Conservation (phyloP, 2,797 vertebrate genomes). For the Cottoperca gobio region DNA sequence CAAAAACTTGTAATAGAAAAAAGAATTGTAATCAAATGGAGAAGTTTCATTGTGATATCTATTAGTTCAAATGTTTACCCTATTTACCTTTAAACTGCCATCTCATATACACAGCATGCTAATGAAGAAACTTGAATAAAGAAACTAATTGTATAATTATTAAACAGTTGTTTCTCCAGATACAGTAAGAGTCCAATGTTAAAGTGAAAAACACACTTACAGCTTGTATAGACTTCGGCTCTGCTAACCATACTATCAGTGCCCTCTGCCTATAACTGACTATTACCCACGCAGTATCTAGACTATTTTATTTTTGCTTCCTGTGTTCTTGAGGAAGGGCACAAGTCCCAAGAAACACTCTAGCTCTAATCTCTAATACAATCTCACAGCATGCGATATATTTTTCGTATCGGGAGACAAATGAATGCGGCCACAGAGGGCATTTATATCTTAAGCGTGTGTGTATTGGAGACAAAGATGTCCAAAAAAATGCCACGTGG, state of each 20-base stretch:
- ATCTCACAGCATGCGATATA: slow-evolving; percentile 45
- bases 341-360: slow-evolving; percentile 32
- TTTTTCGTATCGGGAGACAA: slow-evolving; percentile 59
- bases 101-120: background rate
- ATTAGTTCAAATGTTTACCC: too few relatives aligned
- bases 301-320: slow-evolving; percentile 9
- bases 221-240: background rate
- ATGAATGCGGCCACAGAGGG: slow-evolving; percentile 43
- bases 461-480: slow-evolving; percentile 60
- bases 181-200: background rate
- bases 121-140: slow-evolving; percentile 2
- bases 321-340: slow-evolving; percentile 60
- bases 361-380: slow-evolving; percentile 56
- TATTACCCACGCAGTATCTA: background rate
- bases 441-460: slow-evolving; percentile 49
- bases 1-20: too few relatives aligned
- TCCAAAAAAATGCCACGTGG: slow-evolving; percentile 46
- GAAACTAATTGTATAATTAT: background rate
- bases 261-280: background rate
- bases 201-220: background rate
- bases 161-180: background rate
- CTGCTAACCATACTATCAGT: background rate
- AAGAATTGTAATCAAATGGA: too few relatives aligned
- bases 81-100: background rate
- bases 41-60: too few relatives aligned